Base-by-base conservation (phyloP, 2,888 invertebrate species). In the Macropis europaea region DNA sequence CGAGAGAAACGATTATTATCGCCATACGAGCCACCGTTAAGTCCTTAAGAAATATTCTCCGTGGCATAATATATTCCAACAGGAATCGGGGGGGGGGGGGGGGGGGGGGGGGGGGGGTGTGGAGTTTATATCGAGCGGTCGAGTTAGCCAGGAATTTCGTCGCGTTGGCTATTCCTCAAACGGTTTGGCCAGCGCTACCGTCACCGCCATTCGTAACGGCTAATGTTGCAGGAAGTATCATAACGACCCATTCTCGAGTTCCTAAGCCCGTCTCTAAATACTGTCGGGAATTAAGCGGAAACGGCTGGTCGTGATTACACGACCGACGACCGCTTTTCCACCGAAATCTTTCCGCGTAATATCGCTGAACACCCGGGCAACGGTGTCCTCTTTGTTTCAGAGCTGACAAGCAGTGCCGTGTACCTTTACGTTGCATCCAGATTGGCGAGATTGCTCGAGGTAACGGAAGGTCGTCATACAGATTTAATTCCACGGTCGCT, bases 211-310 rank as follows among this genome's bases (percentile, higher is more conserved):
- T 50, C 62, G 76, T 73, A 69, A 60, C 59, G n/a, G 54, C 50
- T 53, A 68, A 63, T 68, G 64, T 61, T 52, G 56, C 64, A 43
- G 73, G 68, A 73, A 76, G 77, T 77, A 69, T 73, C 73, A 70
- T 76, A 76, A 76, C 76, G 53, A 54, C 30, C 64, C 63, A 76
- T 77, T 77, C 73, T 68, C 61, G 60, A 54, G 73, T 73, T 56
- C n/a, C 73, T 73, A 76, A 76, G 69, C 69, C 62, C 32, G 69
- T 60, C 69, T 70, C 73, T 76, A 66, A 73, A 73, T 67, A 69
- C 62, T 28, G 61, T 48, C 38, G 47, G 56, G 63, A 63, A 73
- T 76, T 76, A 73, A 73, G 62, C 53, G 73, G 34, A 68, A 43
- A 47, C 45, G 50, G 36, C 59, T 42, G 47, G 36, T 40, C 57